These are phyloP conservation scores for Chironex yamaguchii DNA, from an alignment of 30 jellyfish, hydroid and myxozoan species.

Conservation along the genomic window DNA sequence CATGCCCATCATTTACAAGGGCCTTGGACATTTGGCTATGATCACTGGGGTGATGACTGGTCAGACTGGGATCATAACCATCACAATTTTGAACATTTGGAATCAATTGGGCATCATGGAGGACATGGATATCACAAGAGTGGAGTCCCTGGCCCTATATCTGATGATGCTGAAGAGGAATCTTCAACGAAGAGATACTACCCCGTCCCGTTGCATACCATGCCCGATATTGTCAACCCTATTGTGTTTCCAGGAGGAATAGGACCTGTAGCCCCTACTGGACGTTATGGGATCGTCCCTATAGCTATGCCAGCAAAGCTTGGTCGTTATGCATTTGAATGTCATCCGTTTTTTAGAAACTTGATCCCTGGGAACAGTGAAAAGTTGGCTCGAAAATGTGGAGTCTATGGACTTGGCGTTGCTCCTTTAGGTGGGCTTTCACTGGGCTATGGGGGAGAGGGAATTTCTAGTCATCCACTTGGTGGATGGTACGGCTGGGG, in stretches of 20 bases:
- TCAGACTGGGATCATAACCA: constrained; percentile 98
- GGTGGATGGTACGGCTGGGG: constrained; percentile 99
- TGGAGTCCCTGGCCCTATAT: constrained; percentile 72
- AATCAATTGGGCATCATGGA: constrained; percentile 69
- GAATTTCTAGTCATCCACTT: constrained; percentile 68
- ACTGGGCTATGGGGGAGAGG: constrained; percentile 7
- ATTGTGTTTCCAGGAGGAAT: neutral
- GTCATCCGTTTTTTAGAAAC: neutral
- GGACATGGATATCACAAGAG: constrained; percentile 73
- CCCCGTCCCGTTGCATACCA: constrained; percentile 44
- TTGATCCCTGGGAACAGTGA: neutral
- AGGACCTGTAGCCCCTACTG: constrained; percentile 40
- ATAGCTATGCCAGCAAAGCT: neutral
- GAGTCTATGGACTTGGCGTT: neutral
- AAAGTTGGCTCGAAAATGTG: neutral
- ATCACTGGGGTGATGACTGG: constrained; percentile 98
- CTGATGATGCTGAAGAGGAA: constrained; percentile 13
- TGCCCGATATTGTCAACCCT: neutral
- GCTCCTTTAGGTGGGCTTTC: neutral
- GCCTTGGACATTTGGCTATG: constrained; percentile 96
- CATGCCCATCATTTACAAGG: constrained; percentile 87
- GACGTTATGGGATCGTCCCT: neutral
- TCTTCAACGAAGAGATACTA: constrained; percentile 31
- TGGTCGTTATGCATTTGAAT: neutral
- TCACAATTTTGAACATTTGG: constrained; percentile 84